Percentiles rank a stretch among this genome's conserved stretches.
Evolutionary conservation across 2,797 vertebrate species (phyloP).

Genomic region (Graptemys geographica): DNA sequence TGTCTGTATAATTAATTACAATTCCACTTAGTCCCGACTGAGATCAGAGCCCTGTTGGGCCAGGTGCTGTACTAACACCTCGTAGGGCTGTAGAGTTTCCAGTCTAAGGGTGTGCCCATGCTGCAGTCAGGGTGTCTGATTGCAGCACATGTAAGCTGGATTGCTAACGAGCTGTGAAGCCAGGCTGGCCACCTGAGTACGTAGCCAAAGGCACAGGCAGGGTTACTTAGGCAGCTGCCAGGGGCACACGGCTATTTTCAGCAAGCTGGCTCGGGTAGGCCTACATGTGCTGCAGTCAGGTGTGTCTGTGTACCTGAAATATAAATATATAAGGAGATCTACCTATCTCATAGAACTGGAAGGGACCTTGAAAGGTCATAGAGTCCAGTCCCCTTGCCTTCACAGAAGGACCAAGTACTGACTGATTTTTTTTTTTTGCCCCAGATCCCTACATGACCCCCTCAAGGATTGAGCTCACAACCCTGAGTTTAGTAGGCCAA

Average conservation of each 20-base stretch:
- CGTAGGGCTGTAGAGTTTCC: background rate
- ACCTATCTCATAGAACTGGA: no score
- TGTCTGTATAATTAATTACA: background rate
- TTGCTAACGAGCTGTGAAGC: no score
- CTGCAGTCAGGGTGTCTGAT: background rate
- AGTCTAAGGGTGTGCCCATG: background rate
- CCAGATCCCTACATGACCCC: no score
- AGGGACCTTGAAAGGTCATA: no score
- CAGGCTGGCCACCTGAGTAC: background rate
- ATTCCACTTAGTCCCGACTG: background rate
- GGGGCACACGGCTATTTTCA: rapidly evolving
- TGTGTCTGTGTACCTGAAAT: background rate
- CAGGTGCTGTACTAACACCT: background rate
- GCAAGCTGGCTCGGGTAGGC: background rate
- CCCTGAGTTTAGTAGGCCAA: no score
- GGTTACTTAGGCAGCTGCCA: background rate
- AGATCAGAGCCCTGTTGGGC: background rate
- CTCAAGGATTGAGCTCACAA: no score
- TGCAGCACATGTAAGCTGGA: no score
- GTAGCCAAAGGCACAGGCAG: background rate
- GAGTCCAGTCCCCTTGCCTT: no score
- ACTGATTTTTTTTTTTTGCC: no score
- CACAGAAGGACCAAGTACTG: no score
- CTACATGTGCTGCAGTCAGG: rapidly evolving
- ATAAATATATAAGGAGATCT: no score